A percentile compares a stretch with the other conserved stretches of the same genome.
phyloP scores from a whole-genome alignment of 2,888 invertebrate species.

The Sinotaia quadrata region DNA sequence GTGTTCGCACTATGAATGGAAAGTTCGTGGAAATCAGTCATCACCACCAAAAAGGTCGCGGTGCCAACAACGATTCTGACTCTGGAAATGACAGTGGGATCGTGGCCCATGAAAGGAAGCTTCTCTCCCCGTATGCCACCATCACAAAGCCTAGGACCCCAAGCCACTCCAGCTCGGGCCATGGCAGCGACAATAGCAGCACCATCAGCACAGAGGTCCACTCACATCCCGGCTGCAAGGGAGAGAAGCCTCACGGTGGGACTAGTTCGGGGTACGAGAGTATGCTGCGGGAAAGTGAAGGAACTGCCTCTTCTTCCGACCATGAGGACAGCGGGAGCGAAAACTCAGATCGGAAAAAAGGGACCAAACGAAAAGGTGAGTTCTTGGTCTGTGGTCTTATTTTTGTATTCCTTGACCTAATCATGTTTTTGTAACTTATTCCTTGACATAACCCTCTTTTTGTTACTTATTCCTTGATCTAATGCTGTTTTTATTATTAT shows the following conservation, averaged over 20 bases:
- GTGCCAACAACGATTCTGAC: constrained; percentile 64
- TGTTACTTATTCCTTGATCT: too few relatives aligned
- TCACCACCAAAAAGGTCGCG: constrained; percentile 37
- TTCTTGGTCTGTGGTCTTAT: too few relatives aligned
- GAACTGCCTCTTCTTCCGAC: constrained; percentile 83
- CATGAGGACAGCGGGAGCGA: constrained; percentile 73
- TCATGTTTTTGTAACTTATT: background rate
- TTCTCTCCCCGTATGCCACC: constrained; percentile 72
- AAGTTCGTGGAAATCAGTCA: constrained; percentile 27
- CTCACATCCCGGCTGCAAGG: constrained; percentile 58
- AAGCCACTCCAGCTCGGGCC: constrained; percentile 72
- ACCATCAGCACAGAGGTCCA: constrained; percentile 65
- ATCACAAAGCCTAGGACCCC: constrained; percentile 70
- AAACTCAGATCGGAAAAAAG: constrained; percentile 60
- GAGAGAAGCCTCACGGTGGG: constrained; percentile 72
- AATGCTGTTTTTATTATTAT: too few relatives aligned
- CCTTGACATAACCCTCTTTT: background rate
- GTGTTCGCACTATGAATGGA: constrained; percentile 20
- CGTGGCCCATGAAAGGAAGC: constrained; percentile 56
- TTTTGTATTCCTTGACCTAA: background rate
- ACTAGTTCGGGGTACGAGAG: constrained; percentile 91
- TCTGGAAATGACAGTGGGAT: constrained; percentile 71
- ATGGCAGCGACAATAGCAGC: constrained; percentile 64
- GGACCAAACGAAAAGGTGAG: constrained; percentile 60
- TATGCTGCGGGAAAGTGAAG: constrained; percentile 87